Evolutionary conservation across 2,113 vertebrate species (phyloP).

Genomic region (Nettapus auritus): DNA sequence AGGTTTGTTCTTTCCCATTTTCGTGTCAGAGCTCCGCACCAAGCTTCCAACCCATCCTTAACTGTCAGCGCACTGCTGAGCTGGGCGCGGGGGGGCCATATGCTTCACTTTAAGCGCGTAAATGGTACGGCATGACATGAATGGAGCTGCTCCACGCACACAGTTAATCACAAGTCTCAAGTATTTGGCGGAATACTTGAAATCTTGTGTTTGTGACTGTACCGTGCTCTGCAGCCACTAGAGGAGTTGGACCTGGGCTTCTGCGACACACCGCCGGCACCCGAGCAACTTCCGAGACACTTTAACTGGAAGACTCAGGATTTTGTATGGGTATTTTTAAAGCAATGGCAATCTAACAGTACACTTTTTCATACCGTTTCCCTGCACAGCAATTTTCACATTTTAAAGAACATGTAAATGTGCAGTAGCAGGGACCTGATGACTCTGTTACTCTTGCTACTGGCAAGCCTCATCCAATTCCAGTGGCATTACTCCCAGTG

Average conservation of each 20-base stretch:
- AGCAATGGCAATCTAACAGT: fast-evolving
- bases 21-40: background rate
- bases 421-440: background rate
- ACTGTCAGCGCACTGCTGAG: fast-evolving
- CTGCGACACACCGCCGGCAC: fast-evolving
- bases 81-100: background rate
- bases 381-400: background rate
- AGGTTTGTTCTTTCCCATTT: background rate
- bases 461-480: background rate
- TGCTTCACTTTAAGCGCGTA: background rate
- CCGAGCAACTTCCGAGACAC: fast-evolving
- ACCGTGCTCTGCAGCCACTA: fast-evolving
- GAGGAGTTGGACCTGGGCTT: background rate
- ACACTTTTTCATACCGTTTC: background rate
- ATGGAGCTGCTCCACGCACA: background rate
- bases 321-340: background rate
- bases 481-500: background rate
- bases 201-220: background rate
- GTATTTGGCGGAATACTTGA: background rate
- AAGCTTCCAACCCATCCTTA: background rate
- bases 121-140: background rate
- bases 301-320: background rate
- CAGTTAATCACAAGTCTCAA: background rate
- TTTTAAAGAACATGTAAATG: background rate
- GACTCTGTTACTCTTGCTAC: background rate